Conservation (phyloP, 1,140 invertebrate species). For the Phymastichus coffea region DNA sequence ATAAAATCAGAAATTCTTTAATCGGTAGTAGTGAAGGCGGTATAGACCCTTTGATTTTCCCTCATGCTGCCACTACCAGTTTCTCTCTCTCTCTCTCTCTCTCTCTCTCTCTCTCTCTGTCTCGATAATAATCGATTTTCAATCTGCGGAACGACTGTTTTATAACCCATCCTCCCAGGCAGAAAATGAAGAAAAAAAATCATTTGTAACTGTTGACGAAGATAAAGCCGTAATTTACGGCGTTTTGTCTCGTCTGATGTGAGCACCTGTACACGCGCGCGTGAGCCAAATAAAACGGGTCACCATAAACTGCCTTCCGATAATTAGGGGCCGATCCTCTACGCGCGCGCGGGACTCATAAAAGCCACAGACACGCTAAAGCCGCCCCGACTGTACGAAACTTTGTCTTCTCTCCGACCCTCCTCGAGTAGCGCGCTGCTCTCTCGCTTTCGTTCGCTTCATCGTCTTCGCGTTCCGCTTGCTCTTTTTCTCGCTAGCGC, state of each 20-base stretch:
- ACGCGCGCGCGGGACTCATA: conserved; percentile 48
- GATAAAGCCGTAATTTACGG: conserved; percentile 24
- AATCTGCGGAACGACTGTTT: conserved; percentile 5
- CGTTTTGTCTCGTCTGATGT: not conserved
- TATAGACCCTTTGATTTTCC: not conserved
- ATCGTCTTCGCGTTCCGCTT: not conserved
- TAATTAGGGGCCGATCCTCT: conserved; percentile 53
- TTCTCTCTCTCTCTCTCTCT: no score
- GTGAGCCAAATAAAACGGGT: conserved; percentile 23
- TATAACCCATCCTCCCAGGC: not conserved
- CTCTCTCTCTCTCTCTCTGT: not conserved
- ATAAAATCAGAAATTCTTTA: not conserved
- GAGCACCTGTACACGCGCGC: conserved; percentile 32
- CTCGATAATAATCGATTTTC: conserved; percentile 18
- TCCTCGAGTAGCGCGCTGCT: no score
- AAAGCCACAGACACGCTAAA: conserved; percentile 41
- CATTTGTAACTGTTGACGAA: conserved; percentile 13
- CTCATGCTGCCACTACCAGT: no score
- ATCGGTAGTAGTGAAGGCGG: not conserved
- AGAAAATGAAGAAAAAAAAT: conserved; percentile 20
- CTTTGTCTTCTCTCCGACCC: conserved; percentile 20
- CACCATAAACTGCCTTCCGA: conserved; percentile 46
- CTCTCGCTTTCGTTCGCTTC: conserved; percentile 19
- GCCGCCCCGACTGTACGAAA: conserved; percentile 24
- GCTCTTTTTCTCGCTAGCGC: not conserved